These are phyloP conservation scores for Drosophila parthenogenetica DNA, from an alignment of 2,888 invertebrate species.

Conservation along the genomic window DNA sequence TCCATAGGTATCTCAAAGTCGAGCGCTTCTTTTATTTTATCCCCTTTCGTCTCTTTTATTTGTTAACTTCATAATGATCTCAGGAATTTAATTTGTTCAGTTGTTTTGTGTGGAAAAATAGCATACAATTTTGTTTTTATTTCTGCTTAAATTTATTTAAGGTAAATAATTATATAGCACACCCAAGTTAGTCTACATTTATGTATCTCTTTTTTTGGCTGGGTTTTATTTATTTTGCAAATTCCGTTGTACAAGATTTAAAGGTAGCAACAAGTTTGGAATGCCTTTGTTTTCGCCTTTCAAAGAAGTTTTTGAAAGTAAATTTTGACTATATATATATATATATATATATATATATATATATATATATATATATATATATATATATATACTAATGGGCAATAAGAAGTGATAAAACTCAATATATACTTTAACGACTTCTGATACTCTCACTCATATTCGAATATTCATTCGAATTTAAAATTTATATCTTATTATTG, in stretches of 20 bases:
- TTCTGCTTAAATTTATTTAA: conserved; percentile 9
- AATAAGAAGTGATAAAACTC: not conserved
- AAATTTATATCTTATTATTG: conserved; percentile 41
- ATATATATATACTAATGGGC: conserved; percentile 10
- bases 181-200: not conserved
- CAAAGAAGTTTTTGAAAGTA: too few relatives aligned
- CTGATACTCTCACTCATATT: conserved; percentile 2
- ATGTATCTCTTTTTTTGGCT: conserved; percentile 3
- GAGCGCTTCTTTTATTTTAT: not conserved
- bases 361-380: too few relatives aligned
- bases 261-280: not conserved
- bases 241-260: conserved; percentile 17
- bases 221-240: conserved; percentile 19
- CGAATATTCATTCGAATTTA: not conserved
- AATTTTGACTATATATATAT: conserved; percentile 5
- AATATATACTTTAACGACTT: conserved; percentile 8
- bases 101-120: conserved; percentile 44
- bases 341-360: too few relatives aligned
- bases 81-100: conserved; percentile 69
- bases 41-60: conserved; percentile 14
- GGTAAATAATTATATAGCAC: conserved; percentile 17
- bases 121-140: conserved; percentile 11
- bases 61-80: conserved; percentile 45
- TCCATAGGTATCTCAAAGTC: not conserved
- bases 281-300: not conserved